A percentile compares a stretch with the other conserved stretches of the same genome.
phyloP scores from a whole-genome alignment of 2,113 vertebrate species.

The Lasiurus borealis region DNA sequence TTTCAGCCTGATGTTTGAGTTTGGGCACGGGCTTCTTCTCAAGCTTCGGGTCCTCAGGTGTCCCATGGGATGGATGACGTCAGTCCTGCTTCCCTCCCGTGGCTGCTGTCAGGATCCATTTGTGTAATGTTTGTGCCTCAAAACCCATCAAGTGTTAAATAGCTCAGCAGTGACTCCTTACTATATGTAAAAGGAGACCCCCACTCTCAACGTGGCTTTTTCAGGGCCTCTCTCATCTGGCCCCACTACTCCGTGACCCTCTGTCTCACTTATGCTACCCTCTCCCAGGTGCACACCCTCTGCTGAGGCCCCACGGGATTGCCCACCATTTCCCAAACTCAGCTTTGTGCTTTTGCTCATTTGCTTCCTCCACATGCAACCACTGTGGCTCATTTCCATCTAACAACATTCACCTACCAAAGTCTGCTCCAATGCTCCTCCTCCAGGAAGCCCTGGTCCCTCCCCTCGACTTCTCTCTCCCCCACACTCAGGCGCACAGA shows the following conservation, averaged over 20 bases:
- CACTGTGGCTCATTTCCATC: not conserved
- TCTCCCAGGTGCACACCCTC: not conserved
- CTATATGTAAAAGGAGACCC: not conserved
- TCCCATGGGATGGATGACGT: not conserved
- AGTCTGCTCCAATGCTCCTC: not conserved
- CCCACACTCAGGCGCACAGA: not conserved
- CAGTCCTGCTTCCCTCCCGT: not conserved
- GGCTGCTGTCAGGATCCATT: not conserved
- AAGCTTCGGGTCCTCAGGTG: not conserved
- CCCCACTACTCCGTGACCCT: not conserved
- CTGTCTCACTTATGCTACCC: not conserved
- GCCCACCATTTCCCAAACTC: not conserved
- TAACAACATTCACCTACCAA: not conserved
- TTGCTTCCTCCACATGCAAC: not conserved
- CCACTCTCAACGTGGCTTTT: not conserved
- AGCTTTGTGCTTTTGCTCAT: not conserved
- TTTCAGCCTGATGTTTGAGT: not conserved
- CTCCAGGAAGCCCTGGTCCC: not conserved
- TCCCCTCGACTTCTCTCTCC: not conserved
- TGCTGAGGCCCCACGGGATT: not conserved
- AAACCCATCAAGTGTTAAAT: not conserved
- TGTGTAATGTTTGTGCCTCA: not conserved
- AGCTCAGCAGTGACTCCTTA: not conserved
- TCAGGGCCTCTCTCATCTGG: not conserved
- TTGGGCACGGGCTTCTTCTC: not conserved